phyloP scores from a whole-genome alignment of 1,140 invertebrate genomes.

The Temnothorax curvispinosus region DNA sequence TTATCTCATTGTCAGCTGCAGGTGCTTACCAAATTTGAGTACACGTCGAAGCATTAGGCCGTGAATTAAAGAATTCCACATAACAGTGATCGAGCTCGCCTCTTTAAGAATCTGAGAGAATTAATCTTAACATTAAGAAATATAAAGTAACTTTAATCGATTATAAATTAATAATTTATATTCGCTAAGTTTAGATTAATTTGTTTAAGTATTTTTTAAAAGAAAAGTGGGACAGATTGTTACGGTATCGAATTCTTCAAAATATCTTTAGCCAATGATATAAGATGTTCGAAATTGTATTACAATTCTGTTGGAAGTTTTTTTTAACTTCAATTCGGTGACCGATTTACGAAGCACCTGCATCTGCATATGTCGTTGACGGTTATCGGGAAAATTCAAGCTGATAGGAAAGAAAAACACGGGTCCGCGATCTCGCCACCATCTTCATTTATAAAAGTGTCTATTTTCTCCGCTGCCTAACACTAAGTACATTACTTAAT shows the following conservation, averaged over 20 bases:
- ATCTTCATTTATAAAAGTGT: constrained; percentile 78
- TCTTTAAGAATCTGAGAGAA: neutral
- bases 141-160: neutral
- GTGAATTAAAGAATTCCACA: neutral
- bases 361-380: constrained; percentile 2
- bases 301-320: neutral
- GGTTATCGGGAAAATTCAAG: constrained; percentile 1
- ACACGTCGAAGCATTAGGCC: neutral
- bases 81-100: neutral
- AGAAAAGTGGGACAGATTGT: neutral
- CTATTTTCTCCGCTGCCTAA: constrained; percentile 80
- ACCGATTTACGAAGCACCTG: constrained; percentile 16
- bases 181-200: constrained; percentile 3
- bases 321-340: neutral
- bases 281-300: neutral
- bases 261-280: neutral
- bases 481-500: constrained; percentile 70
- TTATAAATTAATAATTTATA: constrained; percentile 9
- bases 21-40: constrained; percentile 45
- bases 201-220: neutral
- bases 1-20: constrained; percentile 24
- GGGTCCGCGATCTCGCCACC: constrained; percentile 74
- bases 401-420: constrained; percentile 46
- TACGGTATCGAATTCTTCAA: neutral
- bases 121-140: constrained; percentile 22